phyloP scores from a whole-genome alignment of 1,140 invertebrate species.

The Ylistrum balloti region DNA sequence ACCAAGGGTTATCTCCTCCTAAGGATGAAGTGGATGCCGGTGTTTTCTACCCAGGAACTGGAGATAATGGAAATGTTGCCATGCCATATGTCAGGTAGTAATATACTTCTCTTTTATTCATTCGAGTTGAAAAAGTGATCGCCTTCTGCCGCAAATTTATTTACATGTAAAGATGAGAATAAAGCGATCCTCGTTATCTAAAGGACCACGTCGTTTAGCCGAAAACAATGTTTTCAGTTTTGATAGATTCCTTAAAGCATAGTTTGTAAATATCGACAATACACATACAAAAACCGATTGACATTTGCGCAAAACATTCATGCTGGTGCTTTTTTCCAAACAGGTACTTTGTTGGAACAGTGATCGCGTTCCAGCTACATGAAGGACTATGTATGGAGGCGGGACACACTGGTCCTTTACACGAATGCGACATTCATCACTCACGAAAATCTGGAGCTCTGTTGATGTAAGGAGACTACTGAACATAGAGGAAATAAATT shows the following conservation, averaged over 20 bases:
- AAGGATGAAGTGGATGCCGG: slow-evolving; percentile 64
- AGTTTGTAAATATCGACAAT: too few relatives aligned
- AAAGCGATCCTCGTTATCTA: too few relatives aligned
- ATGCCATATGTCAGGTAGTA: slow-evolving; percentile 80
- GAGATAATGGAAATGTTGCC: slow-evolving; percentile 78
- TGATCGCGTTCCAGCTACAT: slow-evolving; percentile 96
- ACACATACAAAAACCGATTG: too few relatives aligned
- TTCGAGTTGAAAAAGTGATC: too few relatives aligned
- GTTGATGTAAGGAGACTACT: slow-evolving; percentile 51
- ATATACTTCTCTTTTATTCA: too few relatives aligned
- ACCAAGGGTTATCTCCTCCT: slow-evolving; percentile 78
- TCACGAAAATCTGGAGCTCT: slow-evolving; percentile 88
- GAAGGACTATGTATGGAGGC: slow-evolving; percentile 90
- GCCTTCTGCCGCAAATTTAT: too few relatives aligned
- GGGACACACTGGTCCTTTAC: slow-evolving; percentile 89
- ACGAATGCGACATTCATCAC: slow-evolving; percentile 95
- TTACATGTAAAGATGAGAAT: too few relatives aligned
- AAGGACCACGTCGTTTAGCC: too few relatives aligned
- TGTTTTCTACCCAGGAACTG: slow-evolving; percentile 81
- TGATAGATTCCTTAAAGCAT: too few relatives aligned
- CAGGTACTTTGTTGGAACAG: slow-evolving; percentile 86
- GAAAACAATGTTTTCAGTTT: too few relatives aligned
- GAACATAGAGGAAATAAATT: too few relatives aligned
- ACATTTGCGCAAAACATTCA: too few relatives aligned
- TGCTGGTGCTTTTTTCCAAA: background rate